Evolutionary conservation across 2,797 vertebrate species (phyloP).

Genomic region (Anas bernieri): DNA sequence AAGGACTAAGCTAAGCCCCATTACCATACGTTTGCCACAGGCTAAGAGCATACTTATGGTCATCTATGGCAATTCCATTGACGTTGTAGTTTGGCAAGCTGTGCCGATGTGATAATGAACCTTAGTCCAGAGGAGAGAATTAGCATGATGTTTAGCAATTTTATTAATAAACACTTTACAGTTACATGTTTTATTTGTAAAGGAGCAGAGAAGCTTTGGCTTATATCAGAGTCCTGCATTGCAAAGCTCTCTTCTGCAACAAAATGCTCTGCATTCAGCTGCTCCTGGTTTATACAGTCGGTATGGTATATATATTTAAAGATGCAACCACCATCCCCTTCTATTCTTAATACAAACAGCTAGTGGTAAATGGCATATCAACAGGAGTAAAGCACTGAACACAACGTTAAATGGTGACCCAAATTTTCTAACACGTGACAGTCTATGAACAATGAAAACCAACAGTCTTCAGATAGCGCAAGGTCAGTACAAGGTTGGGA

Average conservation of each 20-base stretch:
- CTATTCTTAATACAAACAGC: neutral
- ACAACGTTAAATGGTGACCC: neutral
- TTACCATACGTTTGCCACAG: neutral
- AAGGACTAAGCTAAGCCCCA: neutral
- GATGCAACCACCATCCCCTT: neutral
- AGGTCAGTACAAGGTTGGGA: neutral
- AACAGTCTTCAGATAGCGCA: neutral
- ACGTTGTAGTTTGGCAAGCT: neutral
- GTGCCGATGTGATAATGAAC: neutral
- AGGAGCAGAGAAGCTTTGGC: neutral
- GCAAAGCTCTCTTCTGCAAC: neutral
- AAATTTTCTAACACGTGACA: neutral
- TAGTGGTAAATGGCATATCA: neutral
- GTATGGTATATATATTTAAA: neutral
- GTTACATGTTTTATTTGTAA: neutral
- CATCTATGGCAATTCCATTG: neutral
- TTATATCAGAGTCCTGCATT: neutral
- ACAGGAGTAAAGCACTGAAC: neutral
- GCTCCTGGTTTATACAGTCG: neutral
- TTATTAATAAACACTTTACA: neutral
- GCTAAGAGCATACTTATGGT: neutral
- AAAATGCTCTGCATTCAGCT: neutral
- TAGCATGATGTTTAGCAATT: neutral
- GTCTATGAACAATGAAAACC: neutral
- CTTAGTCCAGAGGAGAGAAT: neutral